Conservation (phyloP, 2,888 invertebrate species). For the Sisyra terminalis region DNA sequence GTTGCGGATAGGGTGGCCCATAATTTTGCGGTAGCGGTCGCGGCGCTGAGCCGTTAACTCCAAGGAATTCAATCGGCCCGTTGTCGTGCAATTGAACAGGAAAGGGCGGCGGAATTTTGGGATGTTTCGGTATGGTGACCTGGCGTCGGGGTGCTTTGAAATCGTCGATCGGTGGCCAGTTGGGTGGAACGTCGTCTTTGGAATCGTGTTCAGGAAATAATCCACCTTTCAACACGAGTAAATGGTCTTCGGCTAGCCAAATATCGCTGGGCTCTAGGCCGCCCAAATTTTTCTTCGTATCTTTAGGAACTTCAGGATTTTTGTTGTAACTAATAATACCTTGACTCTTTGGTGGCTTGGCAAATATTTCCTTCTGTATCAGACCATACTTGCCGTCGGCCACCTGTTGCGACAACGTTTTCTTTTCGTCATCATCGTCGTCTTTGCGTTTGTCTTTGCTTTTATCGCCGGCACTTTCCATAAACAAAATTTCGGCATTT, state of each 20-base stretch:
- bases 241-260: slow-evolving; percentile 79
- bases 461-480: slow-evolving; percentile 10
- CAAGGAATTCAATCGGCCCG: slow-evolving; percentile 76
- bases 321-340: slow-evolving; percentile 68
- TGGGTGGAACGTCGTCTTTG: slow-evolving; percentile 29
- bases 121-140: slow-evolving; percentile 68
- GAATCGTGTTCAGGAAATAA: slow-evolving; percentile 36
- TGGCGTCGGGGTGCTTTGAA: slow-evolving; percentile 69
- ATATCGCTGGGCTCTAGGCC: slow-evolving; percentile 73
- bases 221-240: slow-evolving; percentile 69
- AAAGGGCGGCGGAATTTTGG: slow-evolving; percentile 83
- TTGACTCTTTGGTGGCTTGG: slow-evolving; percentile 51
- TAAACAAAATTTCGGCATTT: slow-evolving; percentile 6
- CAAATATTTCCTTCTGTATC: slow-evolving; percentile 70
- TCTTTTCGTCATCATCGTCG: slow-evolving; percentile 53
- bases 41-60: slow-evolving; percentile 59
- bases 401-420: slow-evolving; percentile 77
- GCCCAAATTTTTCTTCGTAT: slow-evolving; percentile 57
- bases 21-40: slow-evolving; percentile 52
- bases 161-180: slow-evolving; percentile 71
- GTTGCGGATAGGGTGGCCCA: slow-evolving; percentile 26
- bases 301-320: slow-evolving; percentile 67
- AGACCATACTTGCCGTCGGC: slow-evolving; percentile 81
- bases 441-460: slow-evolving; percentile 13
- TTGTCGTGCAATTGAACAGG: slow-evolving; percentile 75